These are phyloP conservation scores for Cyclargus thomasi DNA, from an alignment of 1,140 invertebrate genomes.

Conservation along the genomic window DNA sequence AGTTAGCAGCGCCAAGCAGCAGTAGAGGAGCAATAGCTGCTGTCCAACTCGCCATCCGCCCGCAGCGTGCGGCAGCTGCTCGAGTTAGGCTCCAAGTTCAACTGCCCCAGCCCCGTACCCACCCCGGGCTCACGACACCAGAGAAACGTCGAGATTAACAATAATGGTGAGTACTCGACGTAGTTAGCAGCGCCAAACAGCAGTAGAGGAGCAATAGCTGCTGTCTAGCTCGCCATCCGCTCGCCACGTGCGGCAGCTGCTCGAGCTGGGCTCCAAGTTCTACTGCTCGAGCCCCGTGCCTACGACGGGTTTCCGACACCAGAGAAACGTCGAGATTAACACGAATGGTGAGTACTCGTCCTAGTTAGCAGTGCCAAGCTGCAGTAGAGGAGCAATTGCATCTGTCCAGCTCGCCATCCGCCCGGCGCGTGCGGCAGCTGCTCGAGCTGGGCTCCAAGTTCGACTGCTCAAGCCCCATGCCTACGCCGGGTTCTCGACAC, in stretches of 20 bases:
- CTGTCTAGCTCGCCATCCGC: slow-evolving; percentile 81
- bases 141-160: slow-evolving; percentile 90
- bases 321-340: slow-evolving; percentile 90
- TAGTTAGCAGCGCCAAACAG: too few species aligned
- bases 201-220: too few species aligned
- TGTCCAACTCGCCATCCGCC: slow-evolving; percentile 81
- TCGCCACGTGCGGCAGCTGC: slow-evolving; percentile 84
- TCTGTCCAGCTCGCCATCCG: slow-evolving; percentile 79
- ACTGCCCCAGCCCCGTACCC: slow-evolving; percentile 78
- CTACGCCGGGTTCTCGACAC: slow-evolving; percentile 84
- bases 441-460: slow-evolving; percentile 78
- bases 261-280: slow-evolving; percentile 78
- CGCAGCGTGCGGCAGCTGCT: slow-evolving; percentile 86
- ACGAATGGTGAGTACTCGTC: slow-evolving; percentile 78
- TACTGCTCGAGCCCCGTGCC: slow-evolving; percentile 79
- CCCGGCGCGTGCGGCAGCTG: slow-evolving; percentile 85
- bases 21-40: slow-evolving; percentile 74
- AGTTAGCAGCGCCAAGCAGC: too few species aligned
- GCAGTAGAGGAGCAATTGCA: too few species aligned
- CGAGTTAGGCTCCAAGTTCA: slow-evolving; percentile 77
- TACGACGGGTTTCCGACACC: slow-evolving; percentile 85
- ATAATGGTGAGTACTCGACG: slow-evolving; percentile 77
- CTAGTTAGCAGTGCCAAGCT: too few species aligned
- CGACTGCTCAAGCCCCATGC: slow-evolving; percentile 78
- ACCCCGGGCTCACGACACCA: slow-evolving; percentile 86